These are phyloP conservation scores for Chironomus tentans DNA, from an alignment of 2,888 invertebrate species.

Conservation along the genomic window DNA sequence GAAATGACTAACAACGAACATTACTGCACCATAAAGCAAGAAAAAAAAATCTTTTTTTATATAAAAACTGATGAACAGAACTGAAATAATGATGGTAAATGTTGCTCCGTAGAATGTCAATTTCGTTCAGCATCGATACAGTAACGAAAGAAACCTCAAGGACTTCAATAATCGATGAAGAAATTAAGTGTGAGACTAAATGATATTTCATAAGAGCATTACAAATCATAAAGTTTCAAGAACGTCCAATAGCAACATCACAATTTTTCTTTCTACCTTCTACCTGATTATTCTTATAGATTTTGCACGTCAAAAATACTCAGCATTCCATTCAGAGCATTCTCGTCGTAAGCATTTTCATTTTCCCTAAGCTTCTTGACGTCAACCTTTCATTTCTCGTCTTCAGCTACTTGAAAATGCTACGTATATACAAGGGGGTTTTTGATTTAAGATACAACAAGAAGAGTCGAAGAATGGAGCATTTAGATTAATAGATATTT, in stretches of 20 bases:
- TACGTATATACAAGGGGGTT: not conserved
- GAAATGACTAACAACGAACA: not conserved
- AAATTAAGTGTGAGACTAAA: too few relatives aligned
- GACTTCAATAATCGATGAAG: too few relatives aligned
- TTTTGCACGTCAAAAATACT: not conserved
- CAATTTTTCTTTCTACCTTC: too few relatives aligned
- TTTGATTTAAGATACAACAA: not conserved
- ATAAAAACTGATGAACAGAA: too few relatives aligned
- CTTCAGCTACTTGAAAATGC: not conserved
- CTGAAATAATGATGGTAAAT: too few relatives aligned
- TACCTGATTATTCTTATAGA: not conserved
- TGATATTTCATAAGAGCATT: too few relatives aligned
- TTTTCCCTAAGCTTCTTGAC: not conserved
- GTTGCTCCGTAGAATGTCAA: too few relatives aligned
- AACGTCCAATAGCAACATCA: too few relatives aligned
- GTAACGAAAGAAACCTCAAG: too few relatives aligned
- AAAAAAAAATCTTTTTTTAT: not conserved
- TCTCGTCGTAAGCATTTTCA: not conserved
- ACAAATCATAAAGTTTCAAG: too few relatives aligned
- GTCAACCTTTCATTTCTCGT: not conserved
- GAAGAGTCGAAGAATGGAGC: not conserved
- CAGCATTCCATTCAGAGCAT: not conserved
- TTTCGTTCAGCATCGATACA: too few relatives aligned
- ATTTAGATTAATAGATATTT: conserved; percentile 2
- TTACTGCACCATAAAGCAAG: not conserved